phyloP scores from a whole-genome alignment of 2,113 vertebrate genomes.

The Alexandromys fortis region DNA sequence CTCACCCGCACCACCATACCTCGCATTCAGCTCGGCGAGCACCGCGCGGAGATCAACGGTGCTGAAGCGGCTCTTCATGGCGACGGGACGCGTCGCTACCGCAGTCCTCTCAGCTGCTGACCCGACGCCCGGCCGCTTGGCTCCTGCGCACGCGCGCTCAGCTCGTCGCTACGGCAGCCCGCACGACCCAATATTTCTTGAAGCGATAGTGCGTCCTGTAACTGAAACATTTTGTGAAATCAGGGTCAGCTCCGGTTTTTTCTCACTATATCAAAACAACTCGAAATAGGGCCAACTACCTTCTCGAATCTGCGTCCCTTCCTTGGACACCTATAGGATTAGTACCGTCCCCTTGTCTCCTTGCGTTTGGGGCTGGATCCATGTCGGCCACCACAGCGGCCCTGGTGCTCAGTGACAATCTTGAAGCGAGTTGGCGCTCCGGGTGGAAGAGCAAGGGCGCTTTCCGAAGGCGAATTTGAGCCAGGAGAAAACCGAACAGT shows the following conservation, averaged over 20 bases:
- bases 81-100: fast-evolving
- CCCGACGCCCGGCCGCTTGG: background rate
- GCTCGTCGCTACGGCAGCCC: constrained; percentile 9
- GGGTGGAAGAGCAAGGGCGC: fast-evolving
- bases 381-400: background rate
- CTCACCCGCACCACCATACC: constrained; percentile 79
- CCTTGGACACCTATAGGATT: background rate
- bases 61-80: constrained; percentile 95
- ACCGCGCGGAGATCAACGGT: constrained; percentile 93
- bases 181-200: constrained; percentile 48
- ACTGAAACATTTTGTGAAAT: background rate
- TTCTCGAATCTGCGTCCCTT: background rate
- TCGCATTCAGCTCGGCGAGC: constrained; percentile 92
- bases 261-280: background rate
- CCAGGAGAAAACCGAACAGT: background rate
- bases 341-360: background rate
- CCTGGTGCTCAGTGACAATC: constrained; percentile 4
- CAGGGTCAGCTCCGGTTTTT: fast-evolving
- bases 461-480: background rate
- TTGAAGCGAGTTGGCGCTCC: background rate
- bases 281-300: background rate
- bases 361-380: background rate
- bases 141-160: constrained; percentile 67
- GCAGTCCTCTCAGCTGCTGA: fast-evolving
- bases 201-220: background rate